Base-by-base conservation (phyloP, 1,140 invertebrate species). In the Octopus sinensis region DNA sequence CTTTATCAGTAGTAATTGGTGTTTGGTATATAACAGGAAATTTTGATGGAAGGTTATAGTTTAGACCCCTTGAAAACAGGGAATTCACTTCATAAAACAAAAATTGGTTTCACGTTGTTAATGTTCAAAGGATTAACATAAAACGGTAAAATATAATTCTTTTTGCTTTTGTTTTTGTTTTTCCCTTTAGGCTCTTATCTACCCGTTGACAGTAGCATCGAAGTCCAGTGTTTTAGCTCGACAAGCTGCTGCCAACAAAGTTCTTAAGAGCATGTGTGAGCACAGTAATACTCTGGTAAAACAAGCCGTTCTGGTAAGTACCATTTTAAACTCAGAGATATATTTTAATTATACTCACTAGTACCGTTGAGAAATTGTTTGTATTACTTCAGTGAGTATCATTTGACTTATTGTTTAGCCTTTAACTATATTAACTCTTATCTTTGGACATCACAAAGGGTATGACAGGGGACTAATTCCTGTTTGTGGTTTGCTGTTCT, bases 161-260 rank as follows among this genome's bases (percentile, higher is more conserved):
- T 68, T 13, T 12, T n/a, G 1, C 1, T 68, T 68, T 12, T 54
- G 53, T 68, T 9, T 79, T 51, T 76, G 13, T 53, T 30, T 78
- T 5, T 43, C 23, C 81, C 54, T 76, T 53, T 93, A 97, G 92
- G 97, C 98, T 0, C 89, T 99, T 7, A 97, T 99, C 1, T 99
- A 99, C 91, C 97, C 98, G 0, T 91, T 99, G 54, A 99, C 97
- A 0, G 98, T 99, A 0, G 98, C 98, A 0, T 96, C 96, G 4
- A 99, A 99, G 90, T 98, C 97, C 53, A 95, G 95, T 0, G 96
- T 95, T 80, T 88, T 91, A 4, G 93, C 95, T 0, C 93, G 98
- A 6, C 94, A 95, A 84, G 94, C 93, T 83, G 97, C 97, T 0
- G 98, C 98, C 0, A 96, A 98, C 88, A 97, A 97, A 88, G 96